phyloP scores from a whole-genome alignment of 2,113 vertebrate genomes.

The Thamnophis sirtalis region DNA sequence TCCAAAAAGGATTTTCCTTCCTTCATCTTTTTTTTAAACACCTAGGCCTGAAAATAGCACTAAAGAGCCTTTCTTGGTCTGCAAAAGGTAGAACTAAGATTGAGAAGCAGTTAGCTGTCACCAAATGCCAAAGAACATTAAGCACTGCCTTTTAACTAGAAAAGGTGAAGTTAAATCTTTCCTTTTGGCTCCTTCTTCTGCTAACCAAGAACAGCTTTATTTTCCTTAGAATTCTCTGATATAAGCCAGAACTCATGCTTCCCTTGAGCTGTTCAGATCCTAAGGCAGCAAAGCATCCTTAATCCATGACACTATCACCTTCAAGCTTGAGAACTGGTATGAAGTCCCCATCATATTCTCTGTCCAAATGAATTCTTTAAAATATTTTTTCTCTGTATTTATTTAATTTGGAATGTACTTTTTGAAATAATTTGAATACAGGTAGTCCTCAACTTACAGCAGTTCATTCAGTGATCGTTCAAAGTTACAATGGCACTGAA shows the following conservation, averaged over 20 bases:
- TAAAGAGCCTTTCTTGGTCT: background rate
- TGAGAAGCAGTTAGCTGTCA: background rate
- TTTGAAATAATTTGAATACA: background rate
- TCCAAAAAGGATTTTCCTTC: background rate
- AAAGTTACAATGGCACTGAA: too few relatives aligned
- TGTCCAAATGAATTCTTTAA: background rate
- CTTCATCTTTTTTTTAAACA: background rate
- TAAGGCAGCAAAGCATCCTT: background rate
- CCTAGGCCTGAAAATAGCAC: background rate
- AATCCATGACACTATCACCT: background rate
- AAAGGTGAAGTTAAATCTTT: background rate
- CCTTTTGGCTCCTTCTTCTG: background rate
- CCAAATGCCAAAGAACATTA: background rate
- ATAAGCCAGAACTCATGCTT: background rate
- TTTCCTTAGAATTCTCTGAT: background rate
- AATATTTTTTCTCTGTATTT: background rate
- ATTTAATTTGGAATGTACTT: background rate
- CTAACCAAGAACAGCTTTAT: background rate
- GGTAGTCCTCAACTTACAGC: too few relatives aligned
- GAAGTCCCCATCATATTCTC: background rate
- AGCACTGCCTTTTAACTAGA: background rate
- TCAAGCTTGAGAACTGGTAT: background rate
- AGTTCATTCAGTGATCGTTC: too few relatives aligned
- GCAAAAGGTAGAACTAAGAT: background rate
- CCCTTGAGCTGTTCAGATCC: background rate